Base-by-base conservation (phyloP, 2,113 vertebrate genomes). In the Hypanus sabinus region DNA sequence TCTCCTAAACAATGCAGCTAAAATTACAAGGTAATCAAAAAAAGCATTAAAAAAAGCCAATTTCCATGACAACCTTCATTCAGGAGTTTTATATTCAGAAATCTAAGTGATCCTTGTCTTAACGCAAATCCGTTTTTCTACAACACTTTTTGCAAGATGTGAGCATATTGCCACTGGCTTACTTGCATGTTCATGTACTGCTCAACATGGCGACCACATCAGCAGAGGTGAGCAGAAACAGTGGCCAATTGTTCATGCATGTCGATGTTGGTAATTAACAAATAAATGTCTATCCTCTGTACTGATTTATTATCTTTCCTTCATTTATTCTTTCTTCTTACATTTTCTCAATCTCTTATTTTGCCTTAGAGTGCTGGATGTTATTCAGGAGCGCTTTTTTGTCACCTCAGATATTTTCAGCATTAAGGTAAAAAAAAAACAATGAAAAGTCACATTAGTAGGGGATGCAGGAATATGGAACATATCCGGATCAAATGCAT, bases 341-440 rank as follows among this genome's bases (percentile, higher is more conserved):
- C 71, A 24, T 11, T 46, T 38, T 87, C 83, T 73, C 46, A 57
- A 46, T 12, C 46, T 11, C 93, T 14, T 88, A 11, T 75, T 70
- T 94, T 95, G 65, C 95, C 94, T 87, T 94, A 99, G 98, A 95
- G 94, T 99, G 94, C 87, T 99, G 96, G 98, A 98, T 70, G 96
- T 98, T 95, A 97, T 96, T 95, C 97, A 98, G 95, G 97, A 97
- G 94, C 96, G 96, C 27, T 95, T 95, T 2, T 96, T 97, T 94
- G 96, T 97, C 95, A 97, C 96, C 0, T 96, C 96, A 11, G 97
- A 98, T 79, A 96, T 98, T 94, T 98, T 98, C 95, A 97, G 96
- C 62, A 94, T 97, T 0, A 95, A 98, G 97, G 98, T 99, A 96
- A 96, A 96, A 65, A 65, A 36, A 92, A 18, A 46, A 46, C 46